Percentiles rank a stretch among this genome's conserved stretches.
Conservation (phyloP, 2,113 vertebrate species). For the Lethenteron camtschaticum region DNA sequence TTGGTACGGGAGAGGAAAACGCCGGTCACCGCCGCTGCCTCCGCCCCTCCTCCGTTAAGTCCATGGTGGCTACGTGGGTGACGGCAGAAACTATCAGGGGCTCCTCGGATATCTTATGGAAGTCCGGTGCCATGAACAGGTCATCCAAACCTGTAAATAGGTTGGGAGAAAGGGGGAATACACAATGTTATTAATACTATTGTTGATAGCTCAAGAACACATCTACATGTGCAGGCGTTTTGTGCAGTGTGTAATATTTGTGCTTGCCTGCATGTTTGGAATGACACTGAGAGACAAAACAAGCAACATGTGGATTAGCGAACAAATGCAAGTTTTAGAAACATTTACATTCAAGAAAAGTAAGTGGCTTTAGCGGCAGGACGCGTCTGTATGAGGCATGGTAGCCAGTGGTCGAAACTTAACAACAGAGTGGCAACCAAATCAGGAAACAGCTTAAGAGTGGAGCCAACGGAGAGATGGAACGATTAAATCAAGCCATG, state of each 20-base stretch:
- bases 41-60: slow-evolving; percentile 19
- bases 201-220: neutral
- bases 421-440: too few relatives aligned
- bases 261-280: too few relatives aligned
- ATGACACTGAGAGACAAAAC: too few relatives aligned
- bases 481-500: too few relatives aligned
- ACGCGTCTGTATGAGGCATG: too few relatives aligned
- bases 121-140: slow-evolving; percentile 3
- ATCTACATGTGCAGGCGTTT: neutral
- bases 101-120: slow-evolving; percentile 2
- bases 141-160: slow-evolving; percentile 1
- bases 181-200: neutral
- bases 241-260: neutral
- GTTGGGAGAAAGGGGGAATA: neutral
- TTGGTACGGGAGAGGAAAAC: slow-evolving; percentile 19
- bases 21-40: slow-evolving; percentile 13
- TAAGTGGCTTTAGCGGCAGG: too few relatives aligned
- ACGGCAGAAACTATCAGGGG: slow-evolving; percentile 15
- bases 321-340: too few relatives aligned
- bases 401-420: too few relatives aligned
- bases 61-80: slow-evolving; percentile 17
- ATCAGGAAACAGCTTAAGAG: too few relatives aligned
- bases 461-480: too few relatives aligned
- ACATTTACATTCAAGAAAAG: too few relatives aligned
- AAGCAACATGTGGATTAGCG: too few relatives aligned